Percentiles rank a stretch among this genome's conserved stretches.
These are phyloP conservation scores for Heloderma charlesbogerti DNA, from an alignment of 2,113 vertebrate species.

Conservation along the genomic window DNA sequence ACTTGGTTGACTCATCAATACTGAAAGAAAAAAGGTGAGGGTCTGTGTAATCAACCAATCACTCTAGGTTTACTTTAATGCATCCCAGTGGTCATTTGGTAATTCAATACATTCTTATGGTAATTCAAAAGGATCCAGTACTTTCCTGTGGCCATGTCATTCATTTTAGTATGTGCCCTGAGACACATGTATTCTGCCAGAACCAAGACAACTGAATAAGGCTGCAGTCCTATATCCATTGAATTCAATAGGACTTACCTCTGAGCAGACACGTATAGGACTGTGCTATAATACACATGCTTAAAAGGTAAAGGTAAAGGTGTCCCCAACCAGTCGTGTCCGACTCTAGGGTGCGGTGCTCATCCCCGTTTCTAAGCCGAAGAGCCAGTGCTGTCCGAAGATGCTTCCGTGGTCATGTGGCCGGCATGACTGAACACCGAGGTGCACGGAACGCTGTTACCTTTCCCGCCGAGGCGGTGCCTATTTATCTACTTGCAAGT, in stretches of 20 bases:
- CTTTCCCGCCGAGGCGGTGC: too few species aligned
- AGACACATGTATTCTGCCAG: background rate
- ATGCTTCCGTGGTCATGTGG: too few species aligned
- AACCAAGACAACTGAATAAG: background rate
- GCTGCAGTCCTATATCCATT: background rate
- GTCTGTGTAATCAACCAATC: background rate
- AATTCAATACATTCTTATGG: background rate
- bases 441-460: too few species aligned
- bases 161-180: background rate
- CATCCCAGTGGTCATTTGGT: background rate
- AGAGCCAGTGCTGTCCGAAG: too few species aligned
- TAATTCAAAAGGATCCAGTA: background rate
- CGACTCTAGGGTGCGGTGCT: too few species aligned
- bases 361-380: too few species aligned
- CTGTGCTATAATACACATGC: too few species aligned
- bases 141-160: background rate
- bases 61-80: background rate
- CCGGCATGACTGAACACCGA: too few species aligned
- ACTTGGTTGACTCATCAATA: slow-evolving; percentile 75
- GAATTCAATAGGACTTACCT: background rate
- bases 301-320: too few species aligned
- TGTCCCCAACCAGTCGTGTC: too few species aligned
- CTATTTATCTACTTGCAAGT: too few species aligned
- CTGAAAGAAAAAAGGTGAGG: background rate
- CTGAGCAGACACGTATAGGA: background rate